A percentile compares a stretch with the other conserved stretches of the same genome.
Evolutionary conservation across 64 coral and sea anemone genomes (phyloP).

Genomic region (Orbicella faveolata): DNA sequence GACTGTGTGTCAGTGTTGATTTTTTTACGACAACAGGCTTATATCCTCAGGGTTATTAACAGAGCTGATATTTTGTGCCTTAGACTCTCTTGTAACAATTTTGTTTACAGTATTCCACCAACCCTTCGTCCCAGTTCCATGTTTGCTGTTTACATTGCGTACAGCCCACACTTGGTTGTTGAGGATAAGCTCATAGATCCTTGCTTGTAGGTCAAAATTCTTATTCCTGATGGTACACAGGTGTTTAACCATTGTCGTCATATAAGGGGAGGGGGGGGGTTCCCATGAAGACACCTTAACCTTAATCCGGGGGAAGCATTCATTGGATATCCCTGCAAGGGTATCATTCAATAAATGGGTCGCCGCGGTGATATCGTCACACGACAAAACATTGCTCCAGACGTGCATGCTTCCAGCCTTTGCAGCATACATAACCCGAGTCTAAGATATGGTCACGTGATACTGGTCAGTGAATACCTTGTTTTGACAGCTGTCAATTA

Average conservation of each 20-base stretch:
- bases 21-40: slow-evolving; percentile 6
- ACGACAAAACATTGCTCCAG: slow-evolving; percentile 35
- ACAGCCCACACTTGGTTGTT: slow-evolving; percentile 16
- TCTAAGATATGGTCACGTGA: no score
- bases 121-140: no score
- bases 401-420: slow-evolving; percentile 17
- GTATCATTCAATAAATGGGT: slow-evolving; percentile 5
- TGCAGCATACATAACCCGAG: no score
- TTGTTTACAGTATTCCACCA: no score
- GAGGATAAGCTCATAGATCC: slow-evolving; percentile 43
- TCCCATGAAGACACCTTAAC: slow-evolving; percentile 65
- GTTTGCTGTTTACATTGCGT: neutral
- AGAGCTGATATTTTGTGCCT: slow-evolving; percentile 8
- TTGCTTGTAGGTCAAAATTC: slow-evolving; percentile 25
- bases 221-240: slow-evolving; percentile 55
- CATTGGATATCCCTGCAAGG: slow-evolving; percentile 42
- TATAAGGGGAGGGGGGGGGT: slow-evolving; percentile 21
- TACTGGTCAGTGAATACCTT: no score
- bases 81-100: neutral
- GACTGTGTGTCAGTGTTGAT: slow-evolving; percentile 23
- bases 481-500: no score
- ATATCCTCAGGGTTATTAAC: slow-evolving; percentile 19
- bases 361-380: slow-evolving; percentile 24
- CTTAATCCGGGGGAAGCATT: slow-evolving; percentile 62
- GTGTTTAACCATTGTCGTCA: slow-evolving; percentile 61